Conservation (phyloP, 2,797 vertebrate genomes). For the Gadopsis bispinosus region DNA sequence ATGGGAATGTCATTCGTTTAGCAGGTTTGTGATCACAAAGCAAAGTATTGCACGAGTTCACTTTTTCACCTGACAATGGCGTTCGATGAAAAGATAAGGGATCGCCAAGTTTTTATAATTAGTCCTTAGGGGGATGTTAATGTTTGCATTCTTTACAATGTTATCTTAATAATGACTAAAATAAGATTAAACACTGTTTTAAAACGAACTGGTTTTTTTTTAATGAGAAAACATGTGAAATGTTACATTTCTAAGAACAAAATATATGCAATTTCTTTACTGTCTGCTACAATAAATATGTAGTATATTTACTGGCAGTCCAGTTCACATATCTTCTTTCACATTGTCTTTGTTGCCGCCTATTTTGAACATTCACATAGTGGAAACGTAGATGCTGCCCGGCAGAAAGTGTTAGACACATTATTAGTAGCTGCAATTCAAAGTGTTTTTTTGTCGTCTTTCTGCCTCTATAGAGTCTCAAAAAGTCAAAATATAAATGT, state of each 20-base stretch:
- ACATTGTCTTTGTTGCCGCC: neutral
- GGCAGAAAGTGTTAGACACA: neutral
- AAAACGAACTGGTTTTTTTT: neutral
- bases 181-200: too few species aligned
- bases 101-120: neutral
- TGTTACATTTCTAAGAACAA: too few species aligned
- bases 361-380: neutral
- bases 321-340: too few species aligned
- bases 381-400: neutral
- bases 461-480: neutral
- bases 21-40: neutral
- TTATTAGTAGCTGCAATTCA: neutral
- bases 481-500: neutral
- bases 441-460: neutral
- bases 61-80: neutral
- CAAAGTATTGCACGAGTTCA: neutral
- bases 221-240: too few species aligned
- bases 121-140: neutral
- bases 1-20: neutral
- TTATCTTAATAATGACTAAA: neutral
- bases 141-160: neutral
- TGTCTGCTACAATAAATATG: neutral
- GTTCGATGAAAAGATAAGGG: neutral
- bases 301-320: neutral
- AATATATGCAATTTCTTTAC: too few species aligned